Conservation (phyloP, 2,113 vertebrate species). For the Crotalus helleri region DNA sequence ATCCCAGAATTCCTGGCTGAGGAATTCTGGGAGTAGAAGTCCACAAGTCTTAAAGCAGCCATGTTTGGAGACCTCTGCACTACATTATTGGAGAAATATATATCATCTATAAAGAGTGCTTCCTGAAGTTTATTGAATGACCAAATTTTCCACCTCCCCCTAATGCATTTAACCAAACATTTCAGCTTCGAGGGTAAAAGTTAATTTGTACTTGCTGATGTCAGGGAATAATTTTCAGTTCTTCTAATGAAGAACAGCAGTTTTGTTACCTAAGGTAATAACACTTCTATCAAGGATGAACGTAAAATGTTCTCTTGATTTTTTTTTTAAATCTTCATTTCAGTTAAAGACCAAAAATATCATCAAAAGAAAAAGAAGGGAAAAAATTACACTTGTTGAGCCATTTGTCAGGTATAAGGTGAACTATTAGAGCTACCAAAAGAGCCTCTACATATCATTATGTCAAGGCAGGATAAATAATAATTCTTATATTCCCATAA, state of each 20-base stretch:
- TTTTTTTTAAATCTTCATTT: not conserved
- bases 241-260: not conserved
- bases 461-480: not conserved
- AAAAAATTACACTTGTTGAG: not conserved
- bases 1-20: too few relatives aligned
- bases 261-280: not conserved
- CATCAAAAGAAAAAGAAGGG: not conserved
- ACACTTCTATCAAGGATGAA: not conserved
- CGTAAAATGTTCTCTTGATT: fast-evolving
- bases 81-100: not conserved
- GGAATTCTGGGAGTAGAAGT: too few relatives aligned
- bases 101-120: not conserved
- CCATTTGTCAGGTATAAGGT: not conserved
- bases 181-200: not conserved
- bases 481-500: not conserved
- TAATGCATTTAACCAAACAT: not conserved
- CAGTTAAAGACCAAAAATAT: not conserved
- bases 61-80: too few relatives aligned
- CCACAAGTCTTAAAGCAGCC: too few relatives aligned
- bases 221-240: not conserved
- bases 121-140: not conserved
- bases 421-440: not conserved
- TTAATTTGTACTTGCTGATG: not conserved
- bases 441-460: not conserved
- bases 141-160: not conserved